Percentiles rank a stretch among this genome's conserved stretches.
Evolutionary conservation across 2,113 vertebrate genomes (phyloP).

Genomic region (Crotalus tigris): DNA sequence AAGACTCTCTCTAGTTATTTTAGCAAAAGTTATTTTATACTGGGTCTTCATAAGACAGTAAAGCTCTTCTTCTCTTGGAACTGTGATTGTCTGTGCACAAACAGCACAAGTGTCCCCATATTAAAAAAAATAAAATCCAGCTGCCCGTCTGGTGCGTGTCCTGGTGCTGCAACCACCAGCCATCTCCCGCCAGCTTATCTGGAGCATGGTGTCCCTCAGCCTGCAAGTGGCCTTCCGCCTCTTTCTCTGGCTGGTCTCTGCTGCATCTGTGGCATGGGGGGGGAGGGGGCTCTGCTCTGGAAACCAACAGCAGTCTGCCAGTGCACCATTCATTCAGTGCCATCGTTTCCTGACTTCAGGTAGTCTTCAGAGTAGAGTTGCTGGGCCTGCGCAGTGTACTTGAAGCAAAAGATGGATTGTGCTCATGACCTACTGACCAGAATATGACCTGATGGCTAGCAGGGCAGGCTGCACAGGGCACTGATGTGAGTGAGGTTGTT

Average conservation of each 20-base stretch:
- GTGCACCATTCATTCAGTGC: background rate
- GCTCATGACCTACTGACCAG: background rate
- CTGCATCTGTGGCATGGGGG: no score
- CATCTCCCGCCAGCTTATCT: background rate
- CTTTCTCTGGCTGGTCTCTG: background rate
- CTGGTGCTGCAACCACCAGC: background rate
- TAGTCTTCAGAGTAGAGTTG: background rate
- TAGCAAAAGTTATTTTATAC: conserved; percentile 27
- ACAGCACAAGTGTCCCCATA: rapidly evolving
- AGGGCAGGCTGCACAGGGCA: background rate
- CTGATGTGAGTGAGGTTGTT: background rate
- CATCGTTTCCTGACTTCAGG: background rate
- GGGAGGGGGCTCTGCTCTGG: background rate
- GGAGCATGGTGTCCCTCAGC: background rate
- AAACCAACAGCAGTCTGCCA: background rate
- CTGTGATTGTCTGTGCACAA: background rate
- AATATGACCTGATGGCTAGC: background rate
- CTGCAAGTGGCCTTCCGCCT: background rate
- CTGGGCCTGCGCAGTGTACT: background rate
- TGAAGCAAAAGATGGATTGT: background rate
- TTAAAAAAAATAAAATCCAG: background rate
- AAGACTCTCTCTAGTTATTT: conserved; percentile 58
- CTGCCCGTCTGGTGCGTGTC: background rate
- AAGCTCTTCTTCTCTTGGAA: background rate
- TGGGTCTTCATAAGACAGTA: background rate